Conservation (phyloP, 2,888 invertebrate species). For the Empis stercorea region DNA sequence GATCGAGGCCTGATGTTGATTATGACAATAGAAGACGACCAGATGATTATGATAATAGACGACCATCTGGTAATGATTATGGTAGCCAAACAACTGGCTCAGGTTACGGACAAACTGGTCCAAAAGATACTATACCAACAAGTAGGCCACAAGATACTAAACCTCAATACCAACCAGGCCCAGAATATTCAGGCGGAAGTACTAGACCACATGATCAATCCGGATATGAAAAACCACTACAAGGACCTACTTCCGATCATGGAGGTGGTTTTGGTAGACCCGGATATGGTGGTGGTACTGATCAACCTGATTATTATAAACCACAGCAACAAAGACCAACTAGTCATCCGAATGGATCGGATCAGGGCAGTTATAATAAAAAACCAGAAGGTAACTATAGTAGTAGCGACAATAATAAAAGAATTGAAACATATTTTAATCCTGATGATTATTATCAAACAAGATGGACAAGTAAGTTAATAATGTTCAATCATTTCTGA, state of each 20-base stretch:
- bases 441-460: constrained; percentile 30
- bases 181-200: neutral
- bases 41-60: constrained; percentile 2
- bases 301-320: neutral
- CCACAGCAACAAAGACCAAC: neutral
- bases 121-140: neutral
- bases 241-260: neutral
- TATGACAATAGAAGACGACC: constrained; percentile 7
- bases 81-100: constrained; percentile 12
- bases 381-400: constrained; percentile 19
- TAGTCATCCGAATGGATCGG: neutral
- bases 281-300: neutral
- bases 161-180: neutral
- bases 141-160: neutral
- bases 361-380: neutral
- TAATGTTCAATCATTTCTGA: neutral
- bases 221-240: neutral
- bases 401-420: constrained; percentile 24
- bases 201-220: neutral
- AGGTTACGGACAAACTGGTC: constrained; percentile 16
- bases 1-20: too few relatives aligned
- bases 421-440: constrained; percentile 34
- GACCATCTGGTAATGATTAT: neutral
- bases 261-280: too few relatives aligned
- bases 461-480: constrained; percentile 26